Conservation (phyloP, 2,888 invertebrate genomes). For the Leptarthrus brevirostris region DNA sequence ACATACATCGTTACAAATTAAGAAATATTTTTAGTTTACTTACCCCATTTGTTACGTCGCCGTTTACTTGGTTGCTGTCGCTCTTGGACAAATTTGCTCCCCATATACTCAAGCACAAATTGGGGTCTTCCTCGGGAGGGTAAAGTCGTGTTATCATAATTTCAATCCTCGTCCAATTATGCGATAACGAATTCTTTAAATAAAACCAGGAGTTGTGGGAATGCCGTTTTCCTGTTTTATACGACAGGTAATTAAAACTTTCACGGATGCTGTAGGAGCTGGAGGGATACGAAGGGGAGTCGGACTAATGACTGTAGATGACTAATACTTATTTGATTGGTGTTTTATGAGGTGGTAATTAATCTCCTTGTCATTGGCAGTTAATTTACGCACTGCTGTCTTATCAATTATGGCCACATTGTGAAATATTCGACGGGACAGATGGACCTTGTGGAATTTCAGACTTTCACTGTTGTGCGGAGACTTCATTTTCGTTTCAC, state of each 20-base stretch:
- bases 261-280: neutral
- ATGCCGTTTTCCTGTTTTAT: neutral
- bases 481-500: constrained; percentile 8
- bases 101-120: constrained; percentile 65
- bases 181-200: constrained; percentile 25
- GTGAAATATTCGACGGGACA: constrained; percentile 9
- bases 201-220: neutral
- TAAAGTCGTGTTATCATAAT: constrained; percentile 66
- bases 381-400: constrained; percentile 19
- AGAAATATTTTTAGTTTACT: constrained; percentile 47
- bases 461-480: constrained; percentile 1
- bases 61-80: constrained; percentile 12
- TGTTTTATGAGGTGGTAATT: constrained; percentile 19
- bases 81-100: constrained; percentile 60
- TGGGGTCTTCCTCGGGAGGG: constrained; percentile 64
- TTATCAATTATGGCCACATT: constrained; percentile 22
- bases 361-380: constrained; percentile 1
- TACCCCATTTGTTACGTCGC: constrained; percentile 54
- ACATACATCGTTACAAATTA: too few relatives aligned
- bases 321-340: constrained; percentile 34
- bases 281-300: constrained; percentile 4
- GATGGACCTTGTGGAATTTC: neutral
- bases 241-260: neutral
- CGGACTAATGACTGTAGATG: constrained; percentile 10
- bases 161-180: constrained; percentile 46